These are phyloP conservation scores for Achatina immaculata DNA, from an alignment of 1,140 invertebrate genomes.

Conservation along the genomic window DNA sequence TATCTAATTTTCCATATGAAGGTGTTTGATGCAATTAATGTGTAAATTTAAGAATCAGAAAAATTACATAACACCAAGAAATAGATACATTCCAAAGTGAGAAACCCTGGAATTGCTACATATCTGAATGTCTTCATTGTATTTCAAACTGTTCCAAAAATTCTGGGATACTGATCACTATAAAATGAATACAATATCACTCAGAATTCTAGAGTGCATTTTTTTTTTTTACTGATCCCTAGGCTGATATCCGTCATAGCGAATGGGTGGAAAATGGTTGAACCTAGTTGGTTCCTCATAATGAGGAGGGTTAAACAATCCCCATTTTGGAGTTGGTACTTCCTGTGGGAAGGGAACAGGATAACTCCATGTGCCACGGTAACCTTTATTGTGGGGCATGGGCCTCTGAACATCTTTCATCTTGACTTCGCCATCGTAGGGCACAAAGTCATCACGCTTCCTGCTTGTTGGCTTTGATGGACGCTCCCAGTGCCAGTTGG, in stretches of 20 bases:
- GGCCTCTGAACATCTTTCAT: slow-evolving; percentile 56
- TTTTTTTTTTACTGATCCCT: slow-evolving; percentile 16
- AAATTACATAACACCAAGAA: too few species aligned
- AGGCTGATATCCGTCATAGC: slow-evolving; percentile 56
- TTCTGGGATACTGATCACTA: too few species aligned
- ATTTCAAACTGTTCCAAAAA: too few species aligned
- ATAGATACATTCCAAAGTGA: too few species aligned
- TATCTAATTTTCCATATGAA: too few species aligned
- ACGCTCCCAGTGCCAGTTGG: slow-evolving; percentile 63
- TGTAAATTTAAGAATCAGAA: too few species aligned
- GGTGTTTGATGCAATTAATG: too few species aligned
- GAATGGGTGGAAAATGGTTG: slow-evolving; percentile 62
- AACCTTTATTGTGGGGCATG: slow-evolving; percentile 58
- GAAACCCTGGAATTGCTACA: too few species aligned
- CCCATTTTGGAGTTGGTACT: slow-evolving; percentile 64
- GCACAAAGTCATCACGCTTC: slow-evolving; percentile 55
- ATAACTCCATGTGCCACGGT: slow-evolving; percentile 52
- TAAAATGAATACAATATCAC: too few species aligned
- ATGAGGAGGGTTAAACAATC: slow-evolving; percentile 60
- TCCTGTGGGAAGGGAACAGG: slow-evolving; percentile 59
- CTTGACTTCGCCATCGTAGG: slow-evolving; percentile 59
- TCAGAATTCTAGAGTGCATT: too few species aligned
- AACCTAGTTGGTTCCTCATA: slow-evolving; percentile 61
- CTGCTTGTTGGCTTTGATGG: slow-evolving; percentile 64
- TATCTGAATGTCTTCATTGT: too few species aligned